Percentiles rank a stretch among this genome's conserved stretches.
phyloP scores from a whole-genome alignment of 1,140 invertebrate genomes.

The Rhyzopertha dominica region DNA sequence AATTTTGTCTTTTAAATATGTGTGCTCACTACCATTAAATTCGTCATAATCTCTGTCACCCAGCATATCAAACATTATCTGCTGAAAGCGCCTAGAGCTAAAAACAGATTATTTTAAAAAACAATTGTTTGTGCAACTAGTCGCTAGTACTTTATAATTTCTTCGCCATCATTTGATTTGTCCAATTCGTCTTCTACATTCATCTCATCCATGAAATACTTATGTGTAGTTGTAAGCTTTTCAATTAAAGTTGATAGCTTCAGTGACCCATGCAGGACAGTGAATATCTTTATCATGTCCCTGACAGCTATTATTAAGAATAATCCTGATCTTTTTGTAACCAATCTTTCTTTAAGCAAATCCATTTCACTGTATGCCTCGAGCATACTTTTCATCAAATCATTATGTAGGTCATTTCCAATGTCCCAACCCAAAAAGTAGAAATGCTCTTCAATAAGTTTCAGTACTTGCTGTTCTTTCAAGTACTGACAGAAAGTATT shows the following conservation, averaged over 20 bases:
- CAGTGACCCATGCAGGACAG: constrained; percentile 18
- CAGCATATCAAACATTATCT: constrained; percentile 30
- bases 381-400: constrained; percentile 21
- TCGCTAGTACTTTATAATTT: constrained; percentile 17
- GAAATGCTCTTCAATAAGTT: constrained; percentile 20
- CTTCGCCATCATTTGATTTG: constrained; percentile 4
- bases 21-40: constrained; percentile 30
- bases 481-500: constrained; percentile 22
- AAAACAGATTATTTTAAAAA: constrained; percentile 6
- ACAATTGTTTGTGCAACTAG: neutral
- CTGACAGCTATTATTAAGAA: constrained; percentile 22
- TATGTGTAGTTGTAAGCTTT: constrained; percentile 17
- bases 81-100: constrained; percentile 28
- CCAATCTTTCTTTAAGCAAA: constrained; percentile 14
- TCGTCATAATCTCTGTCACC: constrained; percentile 38
- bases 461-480: constrained; percentile 11
- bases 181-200: constrained; percentile 19
- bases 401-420: constrained; percentile 20
- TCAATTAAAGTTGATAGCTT: constrained; percentile 14
- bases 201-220: constrained; percentile 15
- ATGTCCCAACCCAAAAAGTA: constrained; percentile 28
- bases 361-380: constrained; percentile 15
- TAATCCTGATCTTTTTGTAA: constrained; percentile 12
- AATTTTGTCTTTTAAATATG: constrained; percentile 34
- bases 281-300: constrained; percentile 19